A percentile compares a stretch with the other conserved stretches of the same genome.
These are phyloP conservation scores for Zaprionus davidi DNA, from an alignment of 1,140 invertebrate genomes.

Conservation along the genomic window DNA sequence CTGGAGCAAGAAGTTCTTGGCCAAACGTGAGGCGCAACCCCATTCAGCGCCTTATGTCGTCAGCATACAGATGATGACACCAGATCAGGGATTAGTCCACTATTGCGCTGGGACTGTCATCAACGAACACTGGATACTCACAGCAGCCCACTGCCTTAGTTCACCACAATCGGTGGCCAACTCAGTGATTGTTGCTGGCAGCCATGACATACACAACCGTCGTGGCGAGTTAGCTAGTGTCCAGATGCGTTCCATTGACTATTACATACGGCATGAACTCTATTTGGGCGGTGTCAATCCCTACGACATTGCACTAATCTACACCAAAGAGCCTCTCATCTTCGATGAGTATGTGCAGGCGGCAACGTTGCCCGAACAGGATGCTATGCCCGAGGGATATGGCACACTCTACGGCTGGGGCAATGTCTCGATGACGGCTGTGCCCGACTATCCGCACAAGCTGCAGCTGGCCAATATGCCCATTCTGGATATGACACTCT, in stretches of 20 bases:
- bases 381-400: conserved; percentile 83
- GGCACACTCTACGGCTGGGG: conserved; percentile 85
- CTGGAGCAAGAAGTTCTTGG: conserved; percentile 75
- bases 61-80: conserved; percentile 77
- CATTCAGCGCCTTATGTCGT: conserved; percentile 83
- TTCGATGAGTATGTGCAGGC: conserved; percentile 83
- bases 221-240: conserved; percentile 57
- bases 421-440: conserved; percentile 84
- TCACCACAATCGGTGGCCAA: conserved; percentile 66
- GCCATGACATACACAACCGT: conserved; percentile 70
- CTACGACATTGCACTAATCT: conserved; percentile 86
- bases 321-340: conserved; percentile 80
- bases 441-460: conserved; percentile 81
- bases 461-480: conserved; percentile 84
- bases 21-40: conserved; percentile 74
- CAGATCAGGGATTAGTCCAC: conserved; percentile 72
- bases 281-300: conserved; percentile 84
- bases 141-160: conserved; percentile 78
- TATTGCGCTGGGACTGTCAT: conserved; percentile 82
- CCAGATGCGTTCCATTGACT: conserved; percentile 74
- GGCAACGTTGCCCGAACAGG: conserved; percentile 84
- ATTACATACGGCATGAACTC: conserved; percentile 72
- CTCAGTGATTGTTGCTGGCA: conserved; percentile 77
- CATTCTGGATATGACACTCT: conserved; percentile 83
- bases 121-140: conserved; percentile 81